A percentile compares a stretch with the other conserved stretches of the same genome.
Conservation (phyloP, 2,797 vertebrate species). For the Pachyuromys duprasi region DNA sequence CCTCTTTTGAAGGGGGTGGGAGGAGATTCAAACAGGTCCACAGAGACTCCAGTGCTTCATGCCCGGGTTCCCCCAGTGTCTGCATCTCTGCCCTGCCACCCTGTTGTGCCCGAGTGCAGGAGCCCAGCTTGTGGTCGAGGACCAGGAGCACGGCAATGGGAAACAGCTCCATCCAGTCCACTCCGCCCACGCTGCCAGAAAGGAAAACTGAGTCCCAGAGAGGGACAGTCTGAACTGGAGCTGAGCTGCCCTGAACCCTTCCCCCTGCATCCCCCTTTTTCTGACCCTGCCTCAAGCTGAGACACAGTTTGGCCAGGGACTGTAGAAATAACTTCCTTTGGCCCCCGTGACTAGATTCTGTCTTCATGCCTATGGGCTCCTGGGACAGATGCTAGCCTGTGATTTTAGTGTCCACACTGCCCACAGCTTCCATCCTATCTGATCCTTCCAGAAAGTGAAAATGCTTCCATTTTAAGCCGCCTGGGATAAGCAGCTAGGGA, state of each 20-base stretch:
- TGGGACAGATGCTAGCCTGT: background rate
- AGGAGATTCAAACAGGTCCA: background rate
- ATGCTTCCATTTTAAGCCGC: background rate
- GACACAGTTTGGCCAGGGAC: background rate
- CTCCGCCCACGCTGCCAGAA: background rate
- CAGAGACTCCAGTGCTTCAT: background rate
- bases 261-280: background rate
- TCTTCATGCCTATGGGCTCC: background rate
- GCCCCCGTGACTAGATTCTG: background rate
- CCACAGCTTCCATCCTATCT: background rate
- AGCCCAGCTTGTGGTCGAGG: background rate
- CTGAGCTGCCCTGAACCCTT: background rate
- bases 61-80: background rate
- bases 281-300: background rate
- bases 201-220: slow-evolving; percentile 13
- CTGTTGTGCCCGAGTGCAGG: too few species aligned
- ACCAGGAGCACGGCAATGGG: background rate
- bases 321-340: background rate
- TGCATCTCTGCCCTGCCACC: background rate
- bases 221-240: background rate
- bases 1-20: background rate
- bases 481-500: background rate
- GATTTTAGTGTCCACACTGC: background rate
- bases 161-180: slow-evolving; percentile 16
- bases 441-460: background rate